Evolutionary conservation across 2,113 vertebrate species (phyloP).

Genomic region (Erythrolamprus reginae): DNA sequence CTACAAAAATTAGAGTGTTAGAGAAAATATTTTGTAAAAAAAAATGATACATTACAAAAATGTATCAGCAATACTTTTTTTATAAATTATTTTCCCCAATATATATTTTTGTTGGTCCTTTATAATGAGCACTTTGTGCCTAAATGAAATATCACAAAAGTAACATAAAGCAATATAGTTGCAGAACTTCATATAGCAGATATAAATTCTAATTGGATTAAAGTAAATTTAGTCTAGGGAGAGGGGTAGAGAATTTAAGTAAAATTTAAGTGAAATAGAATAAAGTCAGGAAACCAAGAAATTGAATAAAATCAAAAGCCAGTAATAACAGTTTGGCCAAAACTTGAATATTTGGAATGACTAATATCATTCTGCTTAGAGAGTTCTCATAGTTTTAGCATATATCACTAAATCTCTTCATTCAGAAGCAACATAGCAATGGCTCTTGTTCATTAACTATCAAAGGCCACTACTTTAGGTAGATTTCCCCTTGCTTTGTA

Average conservation of each 20-base stretch:
- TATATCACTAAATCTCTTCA: neutral
- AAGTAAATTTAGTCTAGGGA: neutral
- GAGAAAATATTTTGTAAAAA: neutral
- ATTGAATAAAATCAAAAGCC: neutral
- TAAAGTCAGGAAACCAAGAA: neutral
- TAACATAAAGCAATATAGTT: neutral
- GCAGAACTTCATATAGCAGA: neutral
- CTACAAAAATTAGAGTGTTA: neutral
- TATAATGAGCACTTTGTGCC: neutral
- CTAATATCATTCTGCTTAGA: neutral
- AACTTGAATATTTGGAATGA: neutral
- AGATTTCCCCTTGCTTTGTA: neutral
- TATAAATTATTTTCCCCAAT: neutral
- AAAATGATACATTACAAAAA: neutral
- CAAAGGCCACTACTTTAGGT: neutral
- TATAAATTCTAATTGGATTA: neutral
- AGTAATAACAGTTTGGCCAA: neutral
- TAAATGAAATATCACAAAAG: neutral
- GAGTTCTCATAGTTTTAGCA: neutral
- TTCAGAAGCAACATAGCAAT: neutral
- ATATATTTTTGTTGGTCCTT: neutral
- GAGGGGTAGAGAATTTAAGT: neutral
- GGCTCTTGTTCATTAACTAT: neutral
- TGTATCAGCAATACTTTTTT: neutral
- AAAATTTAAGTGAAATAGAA: neutral